Percentiles rank a stretch among this genome's conserved stretches.
Evolutionary conservation across 2,797 vertebrate species (phyloP).

Genomic region (Adrianichthys oophorus): DNA sequence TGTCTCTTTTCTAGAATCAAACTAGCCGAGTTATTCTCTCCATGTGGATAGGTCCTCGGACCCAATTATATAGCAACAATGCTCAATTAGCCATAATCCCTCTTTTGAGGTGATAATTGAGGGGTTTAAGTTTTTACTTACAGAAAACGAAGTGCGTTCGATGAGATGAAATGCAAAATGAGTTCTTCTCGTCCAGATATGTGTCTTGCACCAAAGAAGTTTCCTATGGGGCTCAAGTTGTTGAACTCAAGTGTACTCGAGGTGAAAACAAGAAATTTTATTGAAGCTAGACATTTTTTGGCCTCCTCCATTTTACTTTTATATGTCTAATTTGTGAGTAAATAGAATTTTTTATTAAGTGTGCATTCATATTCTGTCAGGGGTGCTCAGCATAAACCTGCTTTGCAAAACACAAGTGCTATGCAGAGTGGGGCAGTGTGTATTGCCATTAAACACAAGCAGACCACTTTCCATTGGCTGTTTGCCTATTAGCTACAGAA

Average conservation of each 20-base stretch:
- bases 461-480: slow-evolving; percentile 84
- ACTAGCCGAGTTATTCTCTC: slow-evolving; percentile 91
- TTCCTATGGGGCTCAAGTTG: neutral
- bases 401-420: slow-evolving; percentile 91
- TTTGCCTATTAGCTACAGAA: slow-evolving; percentile 78
- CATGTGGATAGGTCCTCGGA: slow-evolving; percentile 88
- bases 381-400: slow-evolving; percentile 94
- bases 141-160: slow-evolving; percentile 57
- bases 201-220: slow-evolving; percentile 1
- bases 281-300: too few species aligned
- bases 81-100: slow-evolving; percentile 88
- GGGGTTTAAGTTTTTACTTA: slow-evolving; percentile 74
- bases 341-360: slow-evolving; percentile 72
- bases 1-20: slow-evolving; percentile 87
- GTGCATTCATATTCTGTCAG: slow-evolving; percentile 86
- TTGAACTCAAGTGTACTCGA: too few species aligned
- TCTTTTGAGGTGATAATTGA: slow-evolving; percentile 81
- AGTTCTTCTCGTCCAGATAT: slow-evolving; percentile 34
- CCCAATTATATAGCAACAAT: slow-evolving; percentile 88
- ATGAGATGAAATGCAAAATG: slow-evolving; percentile 59
- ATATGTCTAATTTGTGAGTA: neutral
- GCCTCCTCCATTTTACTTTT: too few species aligned
- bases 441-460: slow-evolving; percentile 95
- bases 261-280: too few species aligned
- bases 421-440: slow-evolving; percentile 89